A percentile compares a stretch with the other conserved stretches of the same genome.
phyloP scores from a whole-genome alignment of 92 coral and sea anemone genomes.

The Actinostola sp. region DNA sequence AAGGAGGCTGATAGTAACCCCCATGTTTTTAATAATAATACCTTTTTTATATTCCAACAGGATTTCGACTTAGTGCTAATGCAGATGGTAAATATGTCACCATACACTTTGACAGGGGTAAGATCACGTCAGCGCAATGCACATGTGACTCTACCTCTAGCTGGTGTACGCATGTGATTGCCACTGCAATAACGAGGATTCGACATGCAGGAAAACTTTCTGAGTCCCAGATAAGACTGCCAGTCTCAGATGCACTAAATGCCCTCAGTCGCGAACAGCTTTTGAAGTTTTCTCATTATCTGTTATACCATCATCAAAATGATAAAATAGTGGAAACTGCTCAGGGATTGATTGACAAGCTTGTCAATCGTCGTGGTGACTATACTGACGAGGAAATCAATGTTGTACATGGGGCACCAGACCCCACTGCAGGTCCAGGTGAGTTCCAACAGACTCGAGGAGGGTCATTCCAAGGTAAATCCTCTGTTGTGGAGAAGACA shows the following conservation, averaged over 20 bases:
- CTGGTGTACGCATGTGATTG: slow-evolving; percentile 94
- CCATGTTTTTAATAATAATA: no score
- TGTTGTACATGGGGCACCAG: slow-evolving; percentile 87
- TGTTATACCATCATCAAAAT: slow-evolving; percentile 80
- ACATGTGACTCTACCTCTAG: slow-evolving; percentile 68
- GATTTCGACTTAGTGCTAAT: slow-evolving; percentile 91
- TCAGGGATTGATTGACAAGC: slow-evolving; percentile 76
- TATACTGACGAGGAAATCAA: slow-evolving; percentile 62
- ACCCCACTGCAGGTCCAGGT: slow-evolving; percentile 99
- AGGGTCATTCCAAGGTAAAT: no score
- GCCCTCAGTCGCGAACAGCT: slow-evolving; percentile 78
- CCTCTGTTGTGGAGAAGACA: no score
- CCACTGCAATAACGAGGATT: slow-evolving; percentile 75
- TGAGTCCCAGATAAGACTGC: slow-evolving; percentile 54
- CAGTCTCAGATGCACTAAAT: slow-evolving; percentile 88
- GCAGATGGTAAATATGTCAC: slow-evolving; percentile 73
- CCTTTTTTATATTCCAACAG: slow-evolving; percentile 25
- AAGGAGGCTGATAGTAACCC: background rate
- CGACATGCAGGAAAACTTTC: slow-evolving; percentile 34
- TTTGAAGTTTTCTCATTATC: slow-evolving; percentile 85
- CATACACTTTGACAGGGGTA: slow-evolving; percentile 92
- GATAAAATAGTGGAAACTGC: slow-evolving; percentile 84
- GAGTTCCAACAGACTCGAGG: no score
- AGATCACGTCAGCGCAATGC: slow-evolving; percentile 89
- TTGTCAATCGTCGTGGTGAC: slow-evolving; percentile 51